Base-by-base conservation (phyloP, 2,113 vertebrate species). In the Aspidoscelis tigris region DNA sequence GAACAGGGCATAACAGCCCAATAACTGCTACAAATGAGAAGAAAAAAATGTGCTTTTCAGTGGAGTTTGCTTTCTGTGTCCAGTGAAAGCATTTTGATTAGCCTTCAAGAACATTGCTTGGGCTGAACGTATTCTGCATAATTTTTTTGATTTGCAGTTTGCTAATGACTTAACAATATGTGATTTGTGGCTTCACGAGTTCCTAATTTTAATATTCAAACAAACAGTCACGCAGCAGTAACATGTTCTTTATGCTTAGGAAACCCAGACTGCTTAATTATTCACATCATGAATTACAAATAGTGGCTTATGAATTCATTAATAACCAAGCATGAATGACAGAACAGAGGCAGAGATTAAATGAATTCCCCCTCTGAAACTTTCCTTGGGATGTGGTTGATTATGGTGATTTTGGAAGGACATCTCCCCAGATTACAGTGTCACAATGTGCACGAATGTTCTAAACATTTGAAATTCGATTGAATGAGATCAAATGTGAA, bases 211-310 rank as follows among this genome's bases (percentile, higher is more conserved):
- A 80, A 85, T 85, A 80, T 85, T 85, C 66, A 74, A 80, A 65
- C 70, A 66, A 80, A 41, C 77, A 61, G 43, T 11, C 83, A 66
- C 53, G 74, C n/a, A 14, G 44, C 58, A 18, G 77, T 39, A 80
- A 72, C 76, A 6, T 33, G 44, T 65, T 73, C 76, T 80, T 73
- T 74, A 41, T 80, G 77, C 83, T 53, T 73, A 80, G 71, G 69
- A 74, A 72, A 53, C 69, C 70, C 55, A 41, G 10, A 70, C 80
- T 73, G 77, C 69, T 85, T 85, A 74, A 85, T 85, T 73, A 85
- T 85, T 79, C 77, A 85, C 69, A 79, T 74, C 78, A 73, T 69
- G 71, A 65, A 74, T 85, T 80, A 85, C 83, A 85, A 85, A 85
- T 80, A 73, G 76, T 44, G 66, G 77, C 72, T 85, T 74, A 85